Evolutionary conservation across 1,140 invertebrate genomes (phyloP).

Genomic region (Conus betulinus): DNA sequence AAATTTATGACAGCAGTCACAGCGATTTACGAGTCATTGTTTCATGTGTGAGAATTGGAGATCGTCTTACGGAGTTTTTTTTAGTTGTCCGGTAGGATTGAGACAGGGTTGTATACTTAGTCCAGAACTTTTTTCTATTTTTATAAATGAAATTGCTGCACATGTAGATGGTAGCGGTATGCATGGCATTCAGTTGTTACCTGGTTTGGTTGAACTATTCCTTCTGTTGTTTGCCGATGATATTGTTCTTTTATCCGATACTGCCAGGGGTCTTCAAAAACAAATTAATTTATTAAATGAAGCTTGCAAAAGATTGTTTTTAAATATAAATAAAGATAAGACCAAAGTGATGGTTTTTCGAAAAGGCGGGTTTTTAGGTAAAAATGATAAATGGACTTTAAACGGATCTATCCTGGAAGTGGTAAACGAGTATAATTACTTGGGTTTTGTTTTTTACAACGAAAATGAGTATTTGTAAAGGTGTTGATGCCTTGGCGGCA

Average conservation of each 20-base stretch:
- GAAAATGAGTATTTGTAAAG: no score
- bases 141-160: constrained; percentile 36
- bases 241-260: constrained; percentile 30
- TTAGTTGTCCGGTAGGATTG: not conserved
- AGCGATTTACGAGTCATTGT: constrained; percentile 1
- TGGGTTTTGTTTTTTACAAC: no score
- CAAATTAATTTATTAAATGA: not conserved
- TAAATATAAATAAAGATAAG: no score
- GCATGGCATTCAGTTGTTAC: constrained; percentile 23
- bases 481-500: no score
- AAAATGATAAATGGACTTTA: no score
- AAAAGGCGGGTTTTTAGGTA: no score
- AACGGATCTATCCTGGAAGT: no score
- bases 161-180: not conserved
- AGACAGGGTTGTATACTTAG: constrained; percentile 31
- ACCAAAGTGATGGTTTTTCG: no score
- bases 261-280: constrained; percentile 3
- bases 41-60: constrained; percentile 7
- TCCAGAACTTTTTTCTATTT: constrained; percentile 32
- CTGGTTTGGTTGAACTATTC: constrained; percentile 21
- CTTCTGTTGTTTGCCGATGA: constrained; percentile 38
- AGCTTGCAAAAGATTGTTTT: not conserved
- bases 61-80: not conserved
- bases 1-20: constrained; percentile 13
- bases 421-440: no score